Conservation (phyloP, 2,888 invertebrate species). For the Erebia ligea region DNA sequence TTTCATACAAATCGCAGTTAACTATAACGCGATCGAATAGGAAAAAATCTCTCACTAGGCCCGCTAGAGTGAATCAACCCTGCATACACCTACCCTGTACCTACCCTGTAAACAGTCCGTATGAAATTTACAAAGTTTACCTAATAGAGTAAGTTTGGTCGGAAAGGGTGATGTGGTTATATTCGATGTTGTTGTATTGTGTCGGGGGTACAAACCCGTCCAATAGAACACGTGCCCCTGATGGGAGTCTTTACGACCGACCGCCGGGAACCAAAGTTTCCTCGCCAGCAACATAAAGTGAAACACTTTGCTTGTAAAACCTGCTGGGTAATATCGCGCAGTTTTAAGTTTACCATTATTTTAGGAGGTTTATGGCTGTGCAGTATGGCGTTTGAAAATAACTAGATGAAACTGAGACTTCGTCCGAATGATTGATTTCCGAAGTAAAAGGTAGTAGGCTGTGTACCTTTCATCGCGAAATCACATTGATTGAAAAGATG, state of each 20-base stretch:
- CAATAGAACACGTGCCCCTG: neutral
- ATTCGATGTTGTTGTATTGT: neutral
- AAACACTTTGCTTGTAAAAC: neutral
- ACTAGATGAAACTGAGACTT: too few relatives aligned
- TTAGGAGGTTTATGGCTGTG: too few relatives aligned
- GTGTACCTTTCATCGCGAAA: too few relatives aligned
- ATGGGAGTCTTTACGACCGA: slow-evolving; percentile 5
- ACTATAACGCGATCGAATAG: too few relatives aligned
- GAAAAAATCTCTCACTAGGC: too few relatives aligned
- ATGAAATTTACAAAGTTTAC: slow-evolving; percentile 2
- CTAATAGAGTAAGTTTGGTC: neutral
- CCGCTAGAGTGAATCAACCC: neutral
- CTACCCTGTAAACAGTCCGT: neutral
- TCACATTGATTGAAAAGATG: too few relatives aligned
- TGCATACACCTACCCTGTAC: too few relatives aligned
- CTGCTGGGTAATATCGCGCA: neutral
- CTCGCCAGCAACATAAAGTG: neutral
- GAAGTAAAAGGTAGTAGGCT: too few relatives aligned
- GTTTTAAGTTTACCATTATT: neutral
- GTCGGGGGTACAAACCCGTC: neutral
- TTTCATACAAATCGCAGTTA: neutral
- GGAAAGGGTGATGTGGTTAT: slow-evolving; percentile 11
- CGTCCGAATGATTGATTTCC: too few relatives aligned
- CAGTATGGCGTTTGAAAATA: too few relatives aligned
- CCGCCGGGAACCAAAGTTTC: slow-evolving; percentile 4